These are phyloP conservation scores for Propithecus deckenii DNA, from an alignment of 2,797 vertebrate genomes.

Conservation along the genomic window DNA sequence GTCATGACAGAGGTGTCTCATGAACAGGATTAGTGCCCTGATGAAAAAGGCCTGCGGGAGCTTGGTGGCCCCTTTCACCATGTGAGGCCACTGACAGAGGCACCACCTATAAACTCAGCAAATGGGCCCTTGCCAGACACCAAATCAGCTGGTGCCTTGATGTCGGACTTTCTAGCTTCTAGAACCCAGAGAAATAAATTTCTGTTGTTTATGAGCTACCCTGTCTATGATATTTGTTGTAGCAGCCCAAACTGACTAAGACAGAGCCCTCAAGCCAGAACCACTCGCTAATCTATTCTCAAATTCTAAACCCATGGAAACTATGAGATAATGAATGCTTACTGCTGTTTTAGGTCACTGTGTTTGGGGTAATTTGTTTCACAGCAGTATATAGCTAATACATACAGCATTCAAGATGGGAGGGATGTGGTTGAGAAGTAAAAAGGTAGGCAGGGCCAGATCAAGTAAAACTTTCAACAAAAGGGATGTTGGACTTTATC, in stretches of 20 bases:
- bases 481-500: background rate
- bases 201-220: background rate
- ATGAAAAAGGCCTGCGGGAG: background rate
- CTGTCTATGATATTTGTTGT: background rate
- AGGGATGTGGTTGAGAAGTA: background rate
- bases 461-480: background rate
- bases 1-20: background rate
- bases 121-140: background rate
- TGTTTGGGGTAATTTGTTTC: background rate
- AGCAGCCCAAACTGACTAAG: background rate
- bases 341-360: background rate
- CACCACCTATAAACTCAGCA: background rate
- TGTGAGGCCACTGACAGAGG: background rate
- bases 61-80: too few species aligned
- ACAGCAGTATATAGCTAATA: background rate
- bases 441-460: background rate
- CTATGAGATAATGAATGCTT: background rate
- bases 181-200: background rate
- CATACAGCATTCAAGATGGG: background rate
- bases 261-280: background rate
- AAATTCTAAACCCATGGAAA: background rate
- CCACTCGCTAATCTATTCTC: background rate
- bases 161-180: background rate
- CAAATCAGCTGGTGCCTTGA: background rate
- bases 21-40: background rate